Base-by-base conservation (phyloP, 2,113 vertebrate species). In the Andinoacara biseriatus region DNA sequence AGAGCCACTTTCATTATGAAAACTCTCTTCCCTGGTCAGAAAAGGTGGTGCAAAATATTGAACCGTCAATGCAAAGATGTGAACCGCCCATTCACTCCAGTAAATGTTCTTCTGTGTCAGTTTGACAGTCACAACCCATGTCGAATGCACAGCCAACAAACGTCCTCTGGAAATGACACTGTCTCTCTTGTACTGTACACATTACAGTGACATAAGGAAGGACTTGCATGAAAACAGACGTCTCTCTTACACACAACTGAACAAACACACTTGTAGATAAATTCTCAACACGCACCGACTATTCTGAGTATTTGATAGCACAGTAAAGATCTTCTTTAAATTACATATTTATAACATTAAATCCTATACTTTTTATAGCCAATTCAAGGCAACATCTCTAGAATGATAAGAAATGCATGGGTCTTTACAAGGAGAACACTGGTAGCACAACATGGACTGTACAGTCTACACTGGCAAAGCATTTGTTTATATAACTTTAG, bases 331-430 rank as follows among this genome's bases (percentile, higher is more conserved):
- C 77, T 86, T 90, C 56, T 90, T 94, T 90, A 92, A 91, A 93
- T 92, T 83, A 91, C 81, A 84, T 88, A 93, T 91, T 89, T 87
- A 91, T 88, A 92, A 91, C 90, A 88, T 90, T 89, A 86, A 92
- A 86, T 86, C 82, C 87, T 90, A 86, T 58, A 85, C 62, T 75
- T 84, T 90, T 90, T 83, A 90, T 52, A 90, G 91, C 90, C 91
- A 92, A 92, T 90, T 92, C 90, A 95, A 96, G 94, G 93, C 93
- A 93, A 95, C 92, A 93, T 91, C 86, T 93, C 92, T 92, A 95
- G 90, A 93, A 94, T 91, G 90, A 91, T 93, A 92, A 90, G 88
- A 93, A 89, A 88, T 86, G 83, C 83, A 57, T 81, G 90, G 82
- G 78, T 91, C 83, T 91, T 89, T 93, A 94, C 93, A 94, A 77